Conservation (phyloP, 2,888 invertebrate species). For the Epirrita christyi region DNA sequence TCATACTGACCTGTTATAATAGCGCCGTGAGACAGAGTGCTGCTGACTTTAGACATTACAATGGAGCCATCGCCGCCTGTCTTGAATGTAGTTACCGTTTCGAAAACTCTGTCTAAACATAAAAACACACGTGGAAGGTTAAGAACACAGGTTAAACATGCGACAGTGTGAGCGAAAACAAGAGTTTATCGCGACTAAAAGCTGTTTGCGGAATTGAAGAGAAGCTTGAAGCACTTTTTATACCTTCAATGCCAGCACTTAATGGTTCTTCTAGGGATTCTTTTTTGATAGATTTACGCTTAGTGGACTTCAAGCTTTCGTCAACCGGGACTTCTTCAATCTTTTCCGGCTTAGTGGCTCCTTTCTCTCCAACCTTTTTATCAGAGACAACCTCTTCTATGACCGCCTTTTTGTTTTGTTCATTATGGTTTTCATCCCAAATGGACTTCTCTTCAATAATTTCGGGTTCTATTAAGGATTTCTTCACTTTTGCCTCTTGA, state of each 20-base stretch:
- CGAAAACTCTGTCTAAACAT: conserved; percentile 83
- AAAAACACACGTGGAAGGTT: conserved; percentile 80
- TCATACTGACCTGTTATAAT: conserved; percentile 86
- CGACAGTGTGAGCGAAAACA: conserved; percentile 66
- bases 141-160: conserved; percentile 80
- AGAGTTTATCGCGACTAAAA: conserved; percentile 66
- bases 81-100: conserved; percentile 84
- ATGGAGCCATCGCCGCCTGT: conserved; percentile 76
- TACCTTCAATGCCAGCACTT: conserved; percentile 82
- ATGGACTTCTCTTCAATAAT: conserved; percentile 63
- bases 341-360: conserved; percentile 64
- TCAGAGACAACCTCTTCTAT: conserved; percentile 60
- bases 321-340: conserved; percentile 67
- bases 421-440: conserved; percentile 74
- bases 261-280: conserved; percentile 73
- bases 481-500: conserved; percentile 43
- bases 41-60: conserved; percentile 85
- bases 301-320: conserved; percentile 63
- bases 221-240: conserved; percentile 71
- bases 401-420: conserved; percentile 57
- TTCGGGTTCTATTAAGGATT: conserved; percentile 57
- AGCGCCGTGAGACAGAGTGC: conserved; percentile 86
- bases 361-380: conserved; percentile 60
- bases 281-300: conserved; percentile 77
- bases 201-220: conserved; percentile 70